These are phyloP conservation scores for Eudasyphora cyanicolor DNA, from an alignment of 2,888 invertebrate genomes.

Conservation along the genomic window DNA sequence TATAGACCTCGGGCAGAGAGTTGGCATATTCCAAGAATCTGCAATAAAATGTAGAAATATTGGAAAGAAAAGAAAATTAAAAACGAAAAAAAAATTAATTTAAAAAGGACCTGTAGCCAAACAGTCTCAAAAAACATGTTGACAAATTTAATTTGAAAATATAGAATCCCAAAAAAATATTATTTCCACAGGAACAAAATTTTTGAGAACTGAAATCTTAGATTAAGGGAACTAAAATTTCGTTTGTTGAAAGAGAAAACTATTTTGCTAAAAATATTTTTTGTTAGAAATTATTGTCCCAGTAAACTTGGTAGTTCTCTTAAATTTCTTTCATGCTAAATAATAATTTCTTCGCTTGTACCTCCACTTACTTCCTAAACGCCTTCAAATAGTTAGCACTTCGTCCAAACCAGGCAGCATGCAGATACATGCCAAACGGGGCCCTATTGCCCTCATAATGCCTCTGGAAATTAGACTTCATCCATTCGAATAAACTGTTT, in stretches of 20 bases:
- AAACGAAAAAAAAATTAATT: not conserved
- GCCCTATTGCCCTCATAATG: constrained; percentile 84
- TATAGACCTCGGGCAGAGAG: constrained; percentile 82
- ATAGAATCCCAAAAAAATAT: too few relatives aligned
- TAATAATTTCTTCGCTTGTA: not conserved
- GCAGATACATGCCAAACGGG: constrained; percentile 85
- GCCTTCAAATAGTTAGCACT: constrained; percentile 81
- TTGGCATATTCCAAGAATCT: constrained; percentile 82
- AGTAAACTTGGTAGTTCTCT: too few relatives aligned
- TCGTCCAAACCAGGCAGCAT: constrained; percentile 84
- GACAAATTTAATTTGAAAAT: too few relatives aligned
- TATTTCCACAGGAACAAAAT: too few relatives aligned
- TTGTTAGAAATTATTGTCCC: too few relatives aligned
- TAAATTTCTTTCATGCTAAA: too few relatives aligned
- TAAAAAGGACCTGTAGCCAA: not conserved
- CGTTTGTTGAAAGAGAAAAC: too few relatives aligned
- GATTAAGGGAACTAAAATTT: too few relatives aligned
- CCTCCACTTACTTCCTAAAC: constrained; percentile 77
- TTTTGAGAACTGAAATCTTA: too few relatives aligned
- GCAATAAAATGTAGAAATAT: not conserved
- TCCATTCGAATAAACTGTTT: constrained; percentile 82
- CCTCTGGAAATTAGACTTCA: constrained; percentile 83
- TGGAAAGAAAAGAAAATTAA: not conserved
- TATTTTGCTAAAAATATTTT: too few relatives aligned
- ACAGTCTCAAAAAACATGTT: too few relatives aligned